Evolutionary conservation across 2,888 invertebrate genomes (phyloP).

Genomic region (Sialis lutaria): DNA sequence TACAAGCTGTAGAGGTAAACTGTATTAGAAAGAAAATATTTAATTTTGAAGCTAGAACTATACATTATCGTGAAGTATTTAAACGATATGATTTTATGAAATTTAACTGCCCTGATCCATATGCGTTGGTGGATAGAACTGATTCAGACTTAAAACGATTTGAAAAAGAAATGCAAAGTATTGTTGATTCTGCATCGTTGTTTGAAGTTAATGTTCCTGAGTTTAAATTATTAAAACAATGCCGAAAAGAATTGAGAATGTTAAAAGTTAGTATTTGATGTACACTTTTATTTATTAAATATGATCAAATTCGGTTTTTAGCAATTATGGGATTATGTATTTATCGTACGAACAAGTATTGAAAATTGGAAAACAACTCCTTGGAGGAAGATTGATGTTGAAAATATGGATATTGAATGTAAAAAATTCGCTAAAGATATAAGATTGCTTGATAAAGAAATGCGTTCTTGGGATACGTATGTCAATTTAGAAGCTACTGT

Average conservation of each 20-base stretch:
- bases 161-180: slow-evolving; percentile 71
- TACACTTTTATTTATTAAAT: neutral
- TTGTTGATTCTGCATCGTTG: slow-evolving; percentile 77
- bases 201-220: slow-evolving; percentile 93
- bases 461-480: slow-evolving; percentile 89
- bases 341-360: slow-evolving; percentile 77
- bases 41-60: slow-evolving; percentile 69
- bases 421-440: slow-evolving; percentile 95
- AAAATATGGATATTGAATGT: slow-evolving; percentile 97
- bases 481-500: slow-evolving; percentile 76
- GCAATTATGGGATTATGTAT: slow-evolving; percentile 92
- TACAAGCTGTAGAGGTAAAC: slow-evolving; percentile 87
- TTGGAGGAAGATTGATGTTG: slow-evolving; percentile 93
- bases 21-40: slow-evolving; percentile 74
- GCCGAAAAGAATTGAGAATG: slow-evolving; percentile 77
- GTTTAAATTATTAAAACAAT: slow-evolving; percentile 81
- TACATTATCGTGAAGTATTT: slow-evolving; percentile 77
- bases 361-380: slow-evolving; percentile 96
- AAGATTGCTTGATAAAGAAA: slow-evolving; percentile 82
- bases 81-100: slow-evolving; percentile 60
- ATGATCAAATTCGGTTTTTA: slow-evolving; percentile 24
- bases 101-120: slow-evolving; percentile 56
- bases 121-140: slow-evolving; percentile 57
- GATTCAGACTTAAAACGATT: slow-evolving; percentile 60
- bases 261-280: slow-evolving; percentile 43